Conservation (phyloP, 1,140 invertebrate genomes). For the Frieseomelitta varia region DNA sequence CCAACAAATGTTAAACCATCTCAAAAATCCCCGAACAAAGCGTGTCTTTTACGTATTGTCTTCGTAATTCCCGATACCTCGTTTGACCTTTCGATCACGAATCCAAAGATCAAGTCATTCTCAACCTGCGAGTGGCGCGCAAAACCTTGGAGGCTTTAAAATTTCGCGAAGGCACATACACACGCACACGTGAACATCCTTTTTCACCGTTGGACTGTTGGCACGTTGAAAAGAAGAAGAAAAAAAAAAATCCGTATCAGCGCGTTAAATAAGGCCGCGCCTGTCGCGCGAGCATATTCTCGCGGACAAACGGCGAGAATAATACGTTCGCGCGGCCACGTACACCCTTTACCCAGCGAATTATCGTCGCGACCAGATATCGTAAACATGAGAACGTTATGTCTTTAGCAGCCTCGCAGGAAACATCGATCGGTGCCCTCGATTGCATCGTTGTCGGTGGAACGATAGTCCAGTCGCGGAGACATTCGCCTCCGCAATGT, state of each 20-base stretch:
- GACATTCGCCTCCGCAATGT: constrained; percentile 54
- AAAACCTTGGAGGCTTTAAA: background rate
- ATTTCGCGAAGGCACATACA: background rate
- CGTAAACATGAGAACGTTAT: constrained; percentile 63
- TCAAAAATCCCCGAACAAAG: too few species aligned
- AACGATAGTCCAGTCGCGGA: constrained; percentile 42
- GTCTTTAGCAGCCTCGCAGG: constrained; percentile 53
- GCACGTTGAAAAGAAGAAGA: background rate
- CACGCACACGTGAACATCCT: too few species aligned
- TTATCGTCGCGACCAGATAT: constrained; percentile 47
- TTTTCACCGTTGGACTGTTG: background rate
- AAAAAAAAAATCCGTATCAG: constrained; percentile 1
- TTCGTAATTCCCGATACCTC: background rate
- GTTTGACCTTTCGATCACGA: constrained; percentile 4
- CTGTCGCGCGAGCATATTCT: constrained; percentile 27
- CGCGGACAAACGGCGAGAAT: constrained; percentile 22
- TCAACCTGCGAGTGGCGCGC: background rate
- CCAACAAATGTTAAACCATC: too few species aligned
- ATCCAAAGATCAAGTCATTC: constrained; percentile 24
- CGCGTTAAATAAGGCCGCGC: constrained; percentile 16
- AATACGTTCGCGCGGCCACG: constrained; percentile 25
- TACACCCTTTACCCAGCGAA: constrained; percentile 46
- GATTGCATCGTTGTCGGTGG: constrained; percentile 37
- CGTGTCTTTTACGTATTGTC: background rate
- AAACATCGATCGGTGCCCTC: constrained; percentile 55